Evolutionary conservation across 2,888 invertebrate species (phyloP), one percentile per base, ranked within the genome.

Genomic region (Apoda limacodes): DNA sequence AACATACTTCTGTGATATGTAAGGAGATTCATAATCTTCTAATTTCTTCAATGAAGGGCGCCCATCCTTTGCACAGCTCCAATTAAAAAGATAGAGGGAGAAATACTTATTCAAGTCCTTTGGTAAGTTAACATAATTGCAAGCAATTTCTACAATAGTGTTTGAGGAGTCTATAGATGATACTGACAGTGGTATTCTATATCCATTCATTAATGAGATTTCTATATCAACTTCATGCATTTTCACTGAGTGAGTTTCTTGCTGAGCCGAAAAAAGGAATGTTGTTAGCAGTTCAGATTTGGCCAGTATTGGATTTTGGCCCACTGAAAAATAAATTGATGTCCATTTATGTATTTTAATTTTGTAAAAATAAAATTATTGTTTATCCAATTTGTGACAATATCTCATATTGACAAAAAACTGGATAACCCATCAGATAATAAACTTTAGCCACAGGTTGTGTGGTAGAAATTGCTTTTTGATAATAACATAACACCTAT

Each of bases 1-100:
- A 35, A 90, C 85, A 64, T 89, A 87, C 60, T 90, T 90, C 47
- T 93, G 88, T 30, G 97, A 95, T 72, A 98, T 91, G 74, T 90
- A 93, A 1, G 98, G 98, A 44, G 96, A 94, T 83, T 99, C 98
- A 82, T 96, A 98, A 67, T 98, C 93, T 76, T 97, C 93, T 42
- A 99, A 80, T 64, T 93, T 93, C 46, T 97, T 86, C 40, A 96
- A 78, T 51, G 95, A 88, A 78, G 85, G 81, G 55, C 86, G 80
- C 23, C 86, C 86, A 53, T 87, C 84, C 50, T 86, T 87, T 21
- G 88, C 88, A 59, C 87, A 86, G 37, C 87, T 87, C 70, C 90
- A 89, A 46, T 88, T 88, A 50, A 95, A 88, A 40, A 98, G 83
- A 75, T 89, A 98, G 32, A 98, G 80, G 26, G 95, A 91, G 81